These are phyloP conservation scores for Xenopus laevis DNA, from an alignment of 2,113 vertebrate genomes.

Conservation along the genomic window DNA sequence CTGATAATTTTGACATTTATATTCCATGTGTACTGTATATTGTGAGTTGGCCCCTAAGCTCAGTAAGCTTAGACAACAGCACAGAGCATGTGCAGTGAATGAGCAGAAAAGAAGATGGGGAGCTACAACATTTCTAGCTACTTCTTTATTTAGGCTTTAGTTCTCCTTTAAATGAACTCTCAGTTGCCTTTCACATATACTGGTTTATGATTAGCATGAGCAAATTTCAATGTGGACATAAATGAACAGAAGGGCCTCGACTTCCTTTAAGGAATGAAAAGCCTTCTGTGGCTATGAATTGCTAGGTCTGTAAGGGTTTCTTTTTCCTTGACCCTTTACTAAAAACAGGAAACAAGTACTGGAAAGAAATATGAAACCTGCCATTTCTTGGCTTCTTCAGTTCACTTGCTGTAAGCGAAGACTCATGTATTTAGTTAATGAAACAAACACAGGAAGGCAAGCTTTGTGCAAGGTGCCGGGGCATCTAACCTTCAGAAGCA, in stretches of 20 bases:
- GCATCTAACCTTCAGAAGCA: not conserved
- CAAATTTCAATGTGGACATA: conserved; percentile 1
- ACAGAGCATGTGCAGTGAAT: too few relatives aligned
- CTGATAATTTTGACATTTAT: too few relatives aligned
- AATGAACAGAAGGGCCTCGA: not conserved
- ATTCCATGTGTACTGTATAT: too few relatives aligned
- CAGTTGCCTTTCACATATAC: not conserved
- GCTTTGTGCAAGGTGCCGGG: not conserved
- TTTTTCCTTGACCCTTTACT: conserved; percentile 19
- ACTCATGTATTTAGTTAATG: too few relatives aligned
- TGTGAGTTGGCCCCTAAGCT: too few relatives aligned
- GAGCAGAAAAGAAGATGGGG: too few relatives aligned
- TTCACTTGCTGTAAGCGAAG: conserved; percentile 6
- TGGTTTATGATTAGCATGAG: not conserved
- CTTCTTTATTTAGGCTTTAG: too few relatives aligned
- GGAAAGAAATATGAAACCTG: conserved; percentile 40
- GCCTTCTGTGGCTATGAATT: conserved; percentile 2
- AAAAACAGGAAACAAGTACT: conserved; percentile 24
- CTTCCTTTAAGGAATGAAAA: not conserved
- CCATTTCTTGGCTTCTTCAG: conserved; percentile 27
- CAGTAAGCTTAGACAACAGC: too few relatives aligned
- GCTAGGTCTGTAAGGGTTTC: conserved; percentile 2
- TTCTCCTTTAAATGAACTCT: not conserved
- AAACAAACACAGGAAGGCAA: not conserved
- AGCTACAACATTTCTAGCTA: too few relatives aligned